Percentiles rank a stretch among this genome's conserved stretches.
Conservation (phyloP, 2,888 invertebrate species). For the Dusona sp. region DNA sequence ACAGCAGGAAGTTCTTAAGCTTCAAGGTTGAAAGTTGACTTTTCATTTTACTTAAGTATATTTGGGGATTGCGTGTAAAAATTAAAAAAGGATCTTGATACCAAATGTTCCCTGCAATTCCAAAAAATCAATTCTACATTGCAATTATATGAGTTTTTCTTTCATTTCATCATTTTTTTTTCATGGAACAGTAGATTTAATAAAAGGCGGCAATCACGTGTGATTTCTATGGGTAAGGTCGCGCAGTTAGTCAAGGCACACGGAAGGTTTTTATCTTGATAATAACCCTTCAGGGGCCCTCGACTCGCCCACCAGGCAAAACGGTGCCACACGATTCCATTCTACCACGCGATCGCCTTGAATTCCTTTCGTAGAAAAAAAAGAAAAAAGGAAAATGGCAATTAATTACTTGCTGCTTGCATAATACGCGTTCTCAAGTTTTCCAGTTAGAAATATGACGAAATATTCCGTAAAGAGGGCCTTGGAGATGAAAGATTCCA, state of each 20-base stretch:
- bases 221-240: constrained; percentile 7
- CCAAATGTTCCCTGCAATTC: not conserved
- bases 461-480: constrained; percentile 1
- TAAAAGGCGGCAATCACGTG: constrained; percentile 30
- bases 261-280: constrained; percentile 57
- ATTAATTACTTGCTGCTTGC: constrained; percentile 30
- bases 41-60: not conserved
- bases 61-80: not conserved
- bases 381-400: constrained; percentile 9
- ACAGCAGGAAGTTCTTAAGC: not conserved
- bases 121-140: not conserved
- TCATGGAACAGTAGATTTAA: not conserved
- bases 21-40: not conserved
- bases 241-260: constrained; percentile 16
- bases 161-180: not conserved
- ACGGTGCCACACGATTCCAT: constrained; percentile 26
- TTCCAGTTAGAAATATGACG: constrained; percentile 1
- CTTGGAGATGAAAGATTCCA: constrained; percentile 12
- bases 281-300: constrained; percentile 40
- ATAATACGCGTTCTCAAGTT: constrained; percentile 9
- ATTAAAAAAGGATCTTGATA: not conserved
- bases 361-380: constrained; percentile 26
- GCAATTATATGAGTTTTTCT: not conserved
- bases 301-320: constrained; percentile 12
- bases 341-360: constrained; percentile 39